Evolutionary conservation across 1,140 invertebrate genomes (phyloP).

Genomic region (Drosophila lini): DNA sequence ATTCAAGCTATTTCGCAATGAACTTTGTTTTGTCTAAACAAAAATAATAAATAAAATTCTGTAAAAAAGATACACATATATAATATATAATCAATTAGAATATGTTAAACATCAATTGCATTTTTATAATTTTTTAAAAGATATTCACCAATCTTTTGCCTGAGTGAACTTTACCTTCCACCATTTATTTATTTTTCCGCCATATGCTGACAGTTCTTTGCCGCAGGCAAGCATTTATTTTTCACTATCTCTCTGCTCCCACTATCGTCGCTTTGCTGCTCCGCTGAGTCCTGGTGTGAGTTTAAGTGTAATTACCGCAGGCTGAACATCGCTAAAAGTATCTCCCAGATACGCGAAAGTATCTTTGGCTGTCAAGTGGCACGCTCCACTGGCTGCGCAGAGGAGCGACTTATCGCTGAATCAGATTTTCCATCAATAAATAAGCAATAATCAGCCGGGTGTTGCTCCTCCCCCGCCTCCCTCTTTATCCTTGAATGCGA

Average conservation of each 20-base stretch:
- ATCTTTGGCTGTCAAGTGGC: constrained; percentile 39
- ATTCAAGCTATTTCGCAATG: no score
- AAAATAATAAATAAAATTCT: no score
- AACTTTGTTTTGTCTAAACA: no score
- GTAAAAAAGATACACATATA: no score
- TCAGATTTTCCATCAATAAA: constrained; percentile 53
- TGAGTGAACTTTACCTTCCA: background rate
- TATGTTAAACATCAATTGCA: no score
- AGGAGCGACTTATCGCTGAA: constrained; percentile 38
- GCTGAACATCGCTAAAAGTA: constrained; percentile 11
- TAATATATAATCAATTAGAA: no score
- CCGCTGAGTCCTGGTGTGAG: background rate
- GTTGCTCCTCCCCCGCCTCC: constrained; percentile 1
- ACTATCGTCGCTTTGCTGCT: background rate
- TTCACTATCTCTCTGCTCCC: constrained; percentile 1
- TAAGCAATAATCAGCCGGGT: constrained; percentile 54
- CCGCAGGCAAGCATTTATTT: constrained; percentile 6
- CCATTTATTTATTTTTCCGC: background rate
- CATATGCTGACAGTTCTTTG: constrained; percentile 10
- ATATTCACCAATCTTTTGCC: background rate
- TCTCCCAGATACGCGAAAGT: constrained; percentile 27
- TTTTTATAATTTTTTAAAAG: no score
- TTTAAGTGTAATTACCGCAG: constrained; percentile 12
- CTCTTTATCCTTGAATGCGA: constrained; percentile 1
- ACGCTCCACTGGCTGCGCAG: constrained; percentile 36